Conservation (phyloP, 2,888 invertebrate genomes). For the Eupithecia subfuscata region DNA sequence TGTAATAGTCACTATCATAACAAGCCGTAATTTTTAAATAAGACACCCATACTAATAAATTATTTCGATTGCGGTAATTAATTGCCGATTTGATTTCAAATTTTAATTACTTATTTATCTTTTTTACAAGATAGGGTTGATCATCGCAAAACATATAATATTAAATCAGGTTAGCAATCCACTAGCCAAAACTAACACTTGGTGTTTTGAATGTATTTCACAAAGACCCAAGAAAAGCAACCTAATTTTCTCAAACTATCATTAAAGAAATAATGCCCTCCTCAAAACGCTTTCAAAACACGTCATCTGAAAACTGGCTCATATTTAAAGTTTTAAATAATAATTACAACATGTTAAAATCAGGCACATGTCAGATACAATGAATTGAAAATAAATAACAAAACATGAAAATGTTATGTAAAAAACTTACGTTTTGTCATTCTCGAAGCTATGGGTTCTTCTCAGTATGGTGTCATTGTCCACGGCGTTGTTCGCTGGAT, state of each 20-base stretch:
- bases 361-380: slow-evolving; percentile 32
- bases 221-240: neutral
- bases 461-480: slow-evolving; percentile 84
- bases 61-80: neutral
- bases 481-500: slow-evolving; percentile 70
- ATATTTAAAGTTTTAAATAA: slow-evolving; percentile 17
- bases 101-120: too few species aligned
- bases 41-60: neutral
- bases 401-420: slow-evolving; percentile 14
- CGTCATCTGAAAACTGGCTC: neutral
- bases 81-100: neutral
- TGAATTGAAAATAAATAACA: slow-evolving; percentile 28
- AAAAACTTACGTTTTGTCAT: slow-evolving; percentile 91
- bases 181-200: neutral
- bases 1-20: neutral
- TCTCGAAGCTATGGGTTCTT: slow-evolving; percentile 94
- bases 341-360: slow-evolving; percentile 33
- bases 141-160: slow-evolving; percentile 2
- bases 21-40: neutral
- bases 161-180: neutral
- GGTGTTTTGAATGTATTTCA: neutral
- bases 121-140: neutral
- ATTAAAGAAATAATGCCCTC: neutral
- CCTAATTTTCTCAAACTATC: neutral
- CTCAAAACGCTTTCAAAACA: neutral